phyloP scores from a whole-genome alignment of 30 jellyfish, hydroid and myxozoan genomes.

The Phacellophora camtschatica region DNA sequence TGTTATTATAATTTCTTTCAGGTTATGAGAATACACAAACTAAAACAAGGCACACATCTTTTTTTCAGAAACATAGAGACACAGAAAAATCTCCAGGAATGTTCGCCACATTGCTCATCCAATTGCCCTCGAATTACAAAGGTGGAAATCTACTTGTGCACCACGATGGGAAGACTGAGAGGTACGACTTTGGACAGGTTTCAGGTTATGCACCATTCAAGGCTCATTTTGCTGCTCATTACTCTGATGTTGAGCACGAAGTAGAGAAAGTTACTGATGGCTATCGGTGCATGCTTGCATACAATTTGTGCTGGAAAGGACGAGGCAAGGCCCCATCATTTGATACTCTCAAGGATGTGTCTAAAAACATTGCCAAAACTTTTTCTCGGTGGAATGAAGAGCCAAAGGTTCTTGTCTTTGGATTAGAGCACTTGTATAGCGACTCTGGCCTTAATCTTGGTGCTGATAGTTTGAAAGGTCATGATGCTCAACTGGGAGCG shows the following conservation, averaged over 20 bases:
- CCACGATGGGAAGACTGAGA: background rate
- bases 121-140: conserved; percentile 8
- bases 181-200: background rate
- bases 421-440: conserved; percentile 14
- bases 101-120: conserved; percentile 31
- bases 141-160: conserved; percentile 23
- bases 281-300: background rate
- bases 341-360: background rate
- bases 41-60: background rate
- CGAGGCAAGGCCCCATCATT: background rate
- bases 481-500: background rate
- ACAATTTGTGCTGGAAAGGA: conserved; percentile 8
- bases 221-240: conserved; percentile 25
- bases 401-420: background rate
- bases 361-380: background rate
- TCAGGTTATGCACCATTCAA: background rate
- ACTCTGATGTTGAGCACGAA: conserved; percentile 30
- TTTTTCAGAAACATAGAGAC: conserved; percentile 9
- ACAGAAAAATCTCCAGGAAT: conserved; percentile 38
- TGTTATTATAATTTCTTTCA: too few relatives aligned
- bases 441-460: conserved; percentile 2
- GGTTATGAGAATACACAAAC: too few relatives aligned
- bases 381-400: background rate
- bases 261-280: background rate
- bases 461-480: background rate